Evolutionary conservation across 2,888 invertebrate species (phyloP).

Genomic region (Celastrina argiolus): DNA sequence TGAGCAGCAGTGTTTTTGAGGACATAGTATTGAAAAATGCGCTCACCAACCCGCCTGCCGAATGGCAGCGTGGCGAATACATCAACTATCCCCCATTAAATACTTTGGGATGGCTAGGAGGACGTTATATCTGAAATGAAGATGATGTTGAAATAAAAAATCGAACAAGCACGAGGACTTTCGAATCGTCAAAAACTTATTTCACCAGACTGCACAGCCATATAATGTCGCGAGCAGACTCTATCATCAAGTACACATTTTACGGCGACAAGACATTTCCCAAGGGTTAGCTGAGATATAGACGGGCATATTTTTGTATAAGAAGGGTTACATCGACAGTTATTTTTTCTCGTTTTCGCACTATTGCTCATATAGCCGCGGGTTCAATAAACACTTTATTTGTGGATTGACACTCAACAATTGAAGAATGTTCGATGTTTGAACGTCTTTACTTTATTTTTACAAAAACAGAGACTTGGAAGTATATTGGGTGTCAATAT

Average conservation of each 20-base stretch:
- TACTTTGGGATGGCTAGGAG: too few relatives aligned
- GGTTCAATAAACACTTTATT: neutral
- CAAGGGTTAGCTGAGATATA: constrained; percentile 20
- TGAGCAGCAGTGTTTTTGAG: too few relatives aligned
- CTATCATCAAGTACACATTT: constrained; percentile 21
- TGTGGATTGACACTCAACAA: neutral
- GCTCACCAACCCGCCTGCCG: too few relatives aligned
- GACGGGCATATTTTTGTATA: constrained; percentile 1
- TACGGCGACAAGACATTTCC: constrained; percentile 23
- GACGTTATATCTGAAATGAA: too few relatives aligned
- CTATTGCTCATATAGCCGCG: neutral
- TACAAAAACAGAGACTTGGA: too few relatives aligned
- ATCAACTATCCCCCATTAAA: too few relatives aligned
- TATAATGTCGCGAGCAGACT: constrained; percentile 7
- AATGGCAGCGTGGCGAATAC: too few relatives aligned
- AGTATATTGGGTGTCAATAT: too few relatives aligned
- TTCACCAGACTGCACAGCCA: neutral
- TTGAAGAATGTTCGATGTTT: neutral
- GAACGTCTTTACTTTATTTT: too few relatives aligned
- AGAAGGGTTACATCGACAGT: neutral
- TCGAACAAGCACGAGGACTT: too few relatives aligned
- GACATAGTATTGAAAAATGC: too few relatives aligned
- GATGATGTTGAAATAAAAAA: too few relatives aligned
- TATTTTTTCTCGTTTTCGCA: neutral
- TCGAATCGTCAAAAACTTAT: neutral